Base-by-base conservation (phyloP, 2,888 invertebrate genomes). In the Phyllotreta striolata region DNA sequence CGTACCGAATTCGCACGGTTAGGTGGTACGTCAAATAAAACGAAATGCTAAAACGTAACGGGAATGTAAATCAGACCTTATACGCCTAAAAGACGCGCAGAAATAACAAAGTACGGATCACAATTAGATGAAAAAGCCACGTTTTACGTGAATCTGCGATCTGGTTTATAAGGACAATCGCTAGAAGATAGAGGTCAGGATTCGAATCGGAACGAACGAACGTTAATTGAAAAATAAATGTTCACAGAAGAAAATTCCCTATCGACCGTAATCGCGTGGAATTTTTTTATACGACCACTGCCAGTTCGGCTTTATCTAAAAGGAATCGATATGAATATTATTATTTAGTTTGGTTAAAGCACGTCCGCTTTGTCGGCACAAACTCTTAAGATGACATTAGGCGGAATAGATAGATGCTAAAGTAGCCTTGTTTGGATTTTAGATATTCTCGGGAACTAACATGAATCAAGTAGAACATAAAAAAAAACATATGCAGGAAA, bases 91-190 rank as follows among this genome's bases (percentile, higher is more conserved):
- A 74, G 68, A 64, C 72, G 73, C 68, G 39, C 14, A 71, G 62
- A 67, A 70, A 66, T 62, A 70, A 61, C 68, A 69, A 69, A 72
- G 71, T 67, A 66, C 62, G 69, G 68, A 72, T 74, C 74, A 73
- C 70, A 73, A 74, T 67, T 66, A 62, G 62, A 60, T 49, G 55
- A 49, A 55, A 63, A 62, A 66, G 70, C 70, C 72, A 72, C 73
- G 72, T 71, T 67, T 64, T 65, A 65, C 63, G 73, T 74, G 72
- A 69, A 74, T 76, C 72, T 73, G 24, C 12, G 73, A 74, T 76
- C 73, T 72, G 70, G 70, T 71, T 72, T 62, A 58, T 35, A 58
- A 47, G 55, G 38, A 55, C 55, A 61, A 47, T 51, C 24, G 46
- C 49, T 55, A 41, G 43, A 49, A 43, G 52, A 52, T 43, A 34